These are phyloP conservation scores for Rhagoletis pomonella DNA, from an alignment of 1,140 invertebrate genomes.

Conservation along the genomic window DNA sequence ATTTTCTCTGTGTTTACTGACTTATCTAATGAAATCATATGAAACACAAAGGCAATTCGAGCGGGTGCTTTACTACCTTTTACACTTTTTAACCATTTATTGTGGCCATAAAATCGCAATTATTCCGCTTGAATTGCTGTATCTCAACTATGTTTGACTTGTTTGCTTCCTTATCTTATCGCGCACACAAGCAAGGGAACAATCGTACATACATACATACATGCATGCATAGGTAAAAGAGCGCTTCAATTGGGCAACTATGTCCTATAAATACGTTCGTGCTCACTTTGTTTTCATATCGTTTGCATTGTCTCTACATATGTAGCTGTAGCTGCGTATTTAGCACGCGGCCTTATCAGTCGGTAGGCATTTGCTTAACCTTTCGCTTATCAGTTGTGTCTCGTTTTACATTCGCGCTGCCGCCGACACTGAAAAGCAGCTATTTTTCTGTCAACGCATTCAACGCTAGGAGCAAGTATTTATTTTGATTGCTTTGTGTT, in stretches of 20 bases:
- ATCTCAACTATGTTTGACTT: neutral
- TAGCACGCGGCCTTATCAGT: slow-evolving; percentile 34
- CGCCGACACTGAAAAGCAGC: too few relatives aligned
- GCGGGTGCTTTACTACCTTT: neutral
- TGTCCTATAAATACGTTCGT: neutral
- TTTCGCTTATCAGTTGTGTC: slow-evolving; percentile 20
- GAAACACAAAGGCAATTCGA: neutral
- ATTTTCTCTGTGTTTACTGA: too few relatives aligned
- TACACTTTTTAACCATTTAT: neutral
- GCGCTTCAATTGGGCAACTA: neutral
- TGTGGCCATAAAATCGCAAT: neutral
- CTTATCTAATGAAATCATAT: neutral
- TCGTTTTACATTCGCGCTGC: neutral
- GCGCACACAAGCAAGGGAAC: neutral
- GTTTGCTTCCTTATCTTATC: slow-evolving; percentile 11
- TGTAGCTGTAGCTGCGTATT: neutral
- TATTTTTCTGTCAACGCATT: neutral
- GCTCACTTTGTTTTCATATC: slow-evolving; percentile 12
- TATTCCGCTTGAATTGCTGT: neutral
- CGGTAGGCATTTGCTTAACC: slow-evolving; percentile 29
- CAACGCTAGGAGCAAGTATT: neutral
- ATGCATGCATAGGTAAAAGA: neutral
- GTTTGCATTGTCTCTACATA: neutral
- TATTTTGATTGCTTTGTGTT: neutral
- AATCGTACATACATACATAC: neutral